These are phyloP conservation scores for Agapornis canus DNA, from an alignment of 2,797 vertebrate genomes.

Conservation along the genomic window DNA sequence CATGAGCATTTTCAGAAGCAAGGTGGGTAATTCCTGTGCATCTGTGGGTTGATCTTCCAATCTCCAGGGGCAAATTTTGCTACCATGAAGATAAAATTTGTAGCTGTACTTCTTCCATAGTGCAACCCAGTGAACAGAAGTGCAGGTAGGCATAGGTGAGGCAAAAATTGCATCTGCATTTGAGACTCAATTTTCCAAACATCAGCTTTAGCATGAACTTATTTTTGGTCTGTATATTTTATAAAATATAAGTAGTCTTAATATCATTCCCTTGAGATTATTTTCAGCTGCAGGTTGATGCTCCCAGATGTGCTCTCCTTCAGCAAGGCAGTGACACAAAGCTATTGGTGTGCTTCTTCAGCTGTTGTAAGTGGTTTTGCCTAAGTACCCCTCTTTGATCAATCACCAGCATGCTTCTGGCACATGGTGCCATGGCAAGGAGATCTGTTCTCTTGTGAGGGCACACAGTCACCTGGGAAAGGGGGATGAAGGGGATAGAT, in stretches of 20 bases:
- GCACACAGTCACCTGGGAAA: not conserved
- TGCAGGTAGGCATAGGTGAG: not conserved
- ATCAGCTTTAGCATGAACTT: not conserved
- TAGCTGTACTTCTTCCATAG: not conserved
- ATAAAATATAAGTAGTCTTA: not conserved
- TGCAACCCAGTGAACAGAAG: not conserved
- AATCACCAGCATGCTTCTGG: not conserved
- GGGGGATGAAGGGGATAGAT: not conserved
- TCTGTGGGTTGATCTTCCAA: not conserved
- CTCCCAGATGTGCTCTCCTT: not conserved
- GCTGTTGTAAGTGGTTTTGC: not conserved
- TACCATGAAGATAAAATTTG: not conserved
- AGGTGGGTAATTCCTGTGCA: not conserved
- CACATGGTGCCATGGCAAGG: not conserved
- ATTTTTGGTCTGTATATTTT: not conserved
- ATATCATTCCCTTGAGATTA: not conserved
- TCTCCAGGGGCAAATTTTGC: not conserved
- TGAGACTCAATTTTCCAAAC: not conserved
- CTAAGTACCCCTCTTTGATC: not conserved
- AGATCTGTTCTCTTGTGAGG: fast-evolving
- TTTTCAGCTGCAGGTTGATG: not conserved
- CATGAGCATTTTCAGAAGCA: not conserved
- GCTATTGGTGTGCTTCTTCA: not conserved
- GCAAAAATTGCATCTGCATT: not conserved
- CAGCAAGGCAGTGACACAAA: not conserved